phyloP scores from a whole-genome alignment of 2,113 vertebrate genomes.

The Siphamia tubifer region DNA sequence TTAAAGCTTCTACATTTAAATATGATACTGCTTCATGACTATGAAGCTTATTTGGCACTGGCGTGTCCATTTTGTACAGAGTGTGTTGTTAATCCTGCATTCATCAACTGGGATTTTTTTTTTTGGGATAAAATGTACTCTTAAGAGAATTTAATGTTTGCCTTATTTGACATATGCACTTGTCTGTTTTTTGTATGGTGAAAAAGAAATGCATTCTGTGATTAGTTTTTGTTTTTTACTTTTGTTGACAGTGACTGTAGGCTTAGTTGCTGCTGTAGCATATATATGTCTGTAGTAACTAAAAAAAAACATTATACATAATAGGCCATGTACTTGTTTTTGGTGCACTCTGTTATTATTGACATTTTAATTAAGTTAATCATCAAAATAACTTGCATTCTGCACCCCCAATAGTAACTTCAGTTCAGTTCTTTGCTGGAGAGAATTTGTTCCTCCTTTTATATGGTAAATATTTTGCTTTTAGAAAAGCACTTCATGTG shows the following conservation, averaged over 20 bases:
- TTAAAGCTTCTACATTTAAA: slow-evolving; percentile 28
- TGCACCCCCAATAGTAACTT: too few relatives aligned
- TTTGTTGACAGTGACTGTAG: slow-evolving; percentile 1
- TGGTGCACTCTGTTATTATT: background rate
- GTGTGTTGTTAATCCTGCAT: slow-evolving; percentile 44
- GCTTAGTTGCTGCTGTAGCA: slow-evolving; percentile 11
- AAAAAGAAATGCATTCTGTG: slow-evolving; percentile 25
- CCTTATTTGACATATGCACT: slow-evolving; percentile 68
- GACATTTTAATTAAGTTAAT: background rate
- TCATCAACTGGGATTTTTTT: slow-evolving; percentile 38
- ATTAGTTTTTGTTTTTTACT: background rate
- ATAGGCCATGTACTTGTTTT: background rate
- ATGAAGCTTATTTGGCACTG: slow-evolving; percentile 24
- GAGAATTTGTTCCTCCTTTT: too few relatives aligned
- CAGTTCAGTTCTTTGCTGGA: too few relatives aligned
- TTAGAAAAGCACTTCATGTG: too few relatives aligned
- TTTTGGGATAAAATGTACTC: slow-evolving; percentile 31
- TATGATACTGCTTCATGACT: slow-evolving; percentile 18
- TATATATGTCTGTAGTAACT: background rate
- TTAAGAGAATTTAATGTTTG: slow-evolving; percentile 54
- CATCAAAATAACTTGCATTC: too few relatives aligned
- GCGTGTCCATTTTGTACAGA: slow-evolving; percentile 50
- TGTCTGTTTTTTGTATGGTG: slow-evolving; percentile 17
- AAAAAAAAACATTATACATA: background rate
- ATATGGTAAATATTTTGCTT: too few relatives aligned